phyloP scores from a whole-genome alignment of 2,113 vertebrate genomes.

The Orcinus orca region DNA sequence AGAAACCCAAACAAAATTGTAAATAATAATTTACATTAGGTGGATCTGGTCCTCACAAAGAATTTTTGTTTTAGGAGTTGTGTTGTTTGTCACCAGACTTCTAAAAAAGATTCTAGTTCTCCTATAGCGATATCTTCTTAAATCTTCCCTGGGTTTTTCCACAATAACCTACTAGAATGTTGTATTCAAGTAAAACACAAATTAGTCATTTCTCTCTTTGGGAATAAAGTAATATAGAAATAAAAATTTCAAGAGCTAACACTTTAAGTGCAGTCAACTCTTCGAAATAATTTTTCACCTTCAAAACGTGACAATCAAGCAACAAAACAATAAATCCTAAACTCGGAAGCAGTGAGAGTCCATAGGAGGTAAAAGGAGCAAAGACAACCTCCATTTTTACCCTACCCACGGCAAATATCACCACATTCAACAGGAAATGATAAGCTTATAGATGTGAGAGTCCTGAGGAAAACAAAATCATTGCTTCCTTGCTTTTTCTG shows the following conservation, averaged over 20 bases:
- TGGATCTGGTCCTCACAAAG: neutral
- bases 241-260: neutral
- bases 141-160: neutral
- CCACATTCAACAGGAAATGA: neutral
- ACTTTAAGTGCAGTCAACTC: neutral
- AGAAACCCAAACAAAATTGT: neutral
- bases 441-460: neutral
- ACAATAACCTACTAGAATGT: neutral
- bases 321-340: constrained; percentile 11
- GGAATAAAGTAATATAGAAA: neutral
- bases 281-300: neutral
- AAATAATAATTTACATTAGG: neutral
- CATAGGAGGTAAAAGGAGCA: neutral
- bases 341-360: neutral
- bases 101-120: neutral
- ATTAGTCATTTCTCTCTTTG: neutral
- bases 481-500: neutral
- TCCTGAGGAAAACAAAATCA: neutral
- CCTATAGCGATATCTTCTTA: neutral
- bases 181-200: constrained; percentile 6
- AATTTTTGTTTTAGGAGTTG: neutral
- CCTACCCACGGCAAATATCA: neutral
- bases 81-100: neutral
- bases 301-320: neutral
- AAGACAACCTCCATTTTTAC: neutral